These are phyloP conservation scores for Trinectes maculatus DNA, from an alignment of 2,113 vertebrate genomes.

Conservation along the genomic window DNA sequence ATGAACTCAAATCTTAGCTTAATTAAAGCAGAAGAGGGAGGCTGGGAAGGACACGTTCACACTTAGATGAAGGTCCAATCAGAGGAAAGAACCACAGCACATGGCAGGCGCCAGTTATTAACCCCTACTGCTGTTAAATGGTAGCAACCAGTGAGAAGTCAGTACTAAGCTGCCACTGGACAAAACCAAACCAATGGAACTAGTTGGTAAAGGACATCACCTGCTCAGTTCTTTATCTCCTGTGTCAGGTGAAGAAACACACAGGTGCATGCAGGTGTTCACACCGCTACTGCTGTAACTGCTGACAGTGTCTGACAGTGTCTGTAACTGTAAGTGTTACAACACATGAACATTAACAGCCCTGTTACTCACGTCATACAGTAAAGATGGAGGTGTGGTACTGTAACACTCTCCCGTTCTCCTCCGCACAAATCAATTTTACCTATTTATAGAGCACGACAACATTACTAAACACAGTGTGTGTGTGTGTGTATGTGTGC, in stretches of 20 bases:
- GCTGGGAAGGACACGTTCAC: neutral
- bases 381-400: slow-evolving; percentile 33
- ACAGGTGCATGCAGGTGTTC: neutral
- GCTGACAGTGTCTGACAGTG: no score
- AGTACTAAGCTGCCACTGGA: no score
- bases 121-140: no score
- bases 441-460: slow-evolving; percentile 70
- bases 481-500: slow-evolving; percentile 18
- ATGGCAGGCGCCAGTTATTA: neutral
- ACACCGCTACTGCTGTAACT: neutral
- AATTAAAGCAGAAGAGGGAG: slow-evolving; percentile 40
- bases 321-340: no score
- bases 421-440: slow-evolving; percentile 66
- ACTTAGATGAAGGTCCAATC: neutral
- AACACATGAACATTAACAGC: no score
- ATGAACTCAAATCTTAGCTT: slow-evolving; percentile 43
- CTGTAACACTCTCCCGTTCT: slow-evolving; percentile 45
- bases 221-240: no score
- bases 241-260: neutral
- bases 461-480: slow-evolving; percentile 51
- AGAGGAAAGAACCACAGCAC: neutral
- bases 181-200: no score
- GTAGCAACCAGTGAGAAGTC: no score
- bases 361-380: slow-evolving; percentile 24
- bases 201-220: no score